Evolutionary conservation across 1,140 invertebrate genomes (phyloP), one percentile per base, ranked within the genome.

Genomic region (Tetramorium alpestre): DNA sequence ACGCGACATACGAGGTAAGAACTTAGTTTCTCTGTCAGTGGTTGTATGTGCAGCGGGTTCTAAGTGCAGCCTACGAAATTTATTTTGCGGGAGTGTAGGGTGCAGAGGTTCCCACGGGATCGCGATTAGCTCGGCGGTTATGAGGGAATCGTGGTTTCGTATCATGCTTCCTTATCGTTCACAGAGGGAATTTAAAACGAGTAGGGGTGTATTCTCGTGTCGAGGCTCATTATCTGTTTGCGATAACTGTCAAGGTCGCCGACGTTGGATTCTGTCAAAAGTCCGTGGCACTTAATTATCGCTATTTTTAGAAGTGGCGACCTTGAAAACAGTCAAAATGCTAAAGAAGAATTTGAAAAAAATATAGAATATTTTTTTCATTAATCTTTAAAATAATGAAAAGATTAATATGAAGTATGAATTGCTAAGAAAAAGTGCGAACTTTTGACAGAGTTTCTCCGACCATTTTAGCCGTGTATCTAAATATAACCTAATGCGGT

Each of bases 171-270:
- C 80, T 82, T 82, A 82, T 82, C 80, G 65, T 72, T 18, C 65
- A 16, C 54, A n/a, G n/a, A 8, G 22, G 22, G n/a, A 80, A 80
- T 80, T 69, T 72, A 28, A 82, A 64, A 47, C 47, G 25, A 22
- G 28, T 18, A 56, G 47, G n/a, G n/a, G 41, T 28, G 28, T 25
- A 41, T 70, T 78, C 54, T 78, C 73, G 56, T 70, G 73, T 69
- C 11, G 65, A 38, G 56, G 65, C 76, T 70, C 58, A 25, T 82
- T 86, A 80, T 86, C 49, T 75, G 33, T 44, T 62, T 28, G 16
- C 62, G 87, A 88, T 89, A 88, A 85, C 64, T 77, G 64, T 85
- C 73, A 85, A 88, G 80, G 81, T 41, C 28, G 13, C 11, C 41
- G 25, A 78, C 22, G 18, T 28, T 73, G 49, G 44, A 28, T 25